These are phyloP conservation scores for Caerostris darwini DNA, from an alignment of 1,140 invertebrate species.

Conservation along the genomic window DNA sequence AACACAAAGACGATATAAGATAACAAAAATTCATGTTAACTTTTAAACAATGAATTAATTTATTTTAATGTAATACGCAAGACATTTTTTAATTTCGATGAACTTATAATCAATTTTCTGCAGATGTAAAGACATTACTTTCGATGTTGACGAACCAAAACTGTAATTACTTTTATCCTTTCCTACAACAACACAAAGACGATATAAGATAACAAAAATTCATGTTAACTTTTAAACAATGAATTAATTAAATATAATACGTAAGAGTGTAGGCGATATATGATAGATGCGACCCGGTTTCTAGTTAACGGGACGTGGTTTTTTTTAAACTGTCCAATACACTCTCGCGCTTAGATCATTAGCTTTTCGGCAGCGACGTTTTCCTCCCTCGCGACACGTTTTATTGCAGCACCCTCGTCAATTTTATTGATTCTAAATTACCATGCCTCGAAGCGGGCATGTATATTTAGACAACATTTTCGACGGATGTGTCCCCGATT, in stretches of 20 bases:
- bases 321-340: background rate
- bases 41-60: background rate
- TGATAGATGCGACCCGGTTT: background rate
- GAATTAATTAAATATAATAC: background rate
- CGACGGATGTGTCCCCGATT: constrained; percentile 26
- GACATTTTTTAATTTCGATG: no score
- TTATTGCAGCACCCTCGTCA: constrained; percentile 15
- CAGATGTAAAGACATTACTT: background rate
- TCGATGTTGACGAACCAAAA: background rate
- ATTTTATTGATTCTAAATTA: constrained; percentile 48
- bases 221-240: background rate
- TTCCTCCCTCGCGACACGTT: constrained; percentile 21
- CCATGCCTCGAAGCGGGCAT: background rate
- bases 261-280: background rate
- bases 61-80: background rate
- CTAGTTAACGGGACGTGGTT: background rate
- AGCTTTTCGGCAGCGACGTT: constrained; percentile 1
- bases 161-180: background rate
- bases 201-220: background rate
- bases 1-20: background rate
- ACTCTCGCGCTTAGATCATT: background rate
- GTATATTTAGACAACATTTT: constrained; percentile 33
- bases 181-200: background rate
- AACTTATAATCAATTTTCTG: background rate
- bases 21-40: background rate